phyloP scores from a whole-genome alignment of 2,113 vertebrate genomes.

The Baryphthengus martii region DNA sequence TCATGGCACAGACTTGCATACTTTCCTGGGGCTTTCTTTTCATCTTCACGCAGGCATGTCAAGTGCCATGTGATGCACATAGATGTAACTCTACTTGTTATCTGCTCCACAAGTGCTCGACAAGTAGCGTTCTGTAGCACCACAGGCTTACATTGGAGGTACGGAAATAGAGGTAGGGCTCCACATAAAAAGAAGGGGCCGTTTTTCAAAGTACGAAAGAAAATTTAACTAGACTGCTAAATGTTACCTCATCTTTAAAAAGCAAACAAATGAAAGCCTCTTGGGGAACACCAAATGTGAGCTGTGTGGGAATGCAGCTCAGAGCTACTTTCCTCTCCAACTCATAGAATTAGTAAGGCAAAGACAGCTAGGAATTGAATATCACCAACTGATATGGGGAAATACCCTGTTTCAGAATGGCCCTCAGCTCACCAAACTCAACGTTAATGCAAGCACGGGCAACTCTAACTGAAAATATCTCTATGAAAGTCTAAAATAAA shows the following conservation, averaged over 20 bases:
- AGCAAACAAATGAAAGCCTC: background rate
- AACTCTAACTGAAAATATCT: background rate
- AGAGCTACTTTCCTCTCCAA: background rate
- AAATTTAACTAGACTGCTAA: background rate
- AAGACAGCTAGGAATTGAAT: background rate
- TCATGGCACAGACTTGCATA: background rate
- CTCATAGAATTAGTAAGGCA: background rate
- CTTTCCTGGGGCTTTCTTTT: background rate
- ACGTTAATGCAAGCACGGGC: accelerated
- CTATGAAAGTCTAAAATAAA: background rate
- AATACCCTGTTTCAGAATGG: background rate
- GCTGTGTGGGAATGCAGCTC: background rate
- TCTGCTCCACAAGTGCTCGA: background rate
- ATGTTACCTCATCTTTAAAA: background rate
- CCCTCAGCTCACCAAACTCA: background rate
- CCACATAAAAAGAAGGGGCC: background rate
- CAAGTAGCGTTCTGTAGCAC: background rate
- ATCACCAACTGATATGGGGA: background rate
- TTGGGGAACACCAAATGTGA: background rate
- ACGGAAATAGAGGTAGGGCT: background rate
- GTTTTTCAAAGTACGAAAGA: background rate
- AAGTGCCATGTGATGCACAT: background rate
- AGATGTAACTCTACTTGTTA: background rate
- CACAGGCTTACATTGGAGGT: background rate
- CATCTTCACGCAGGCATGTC: background rate